Evolutionary conservation across 2,888 invertebrate species (phyloP).

Genomic region (Auanema sp.): DNA sequence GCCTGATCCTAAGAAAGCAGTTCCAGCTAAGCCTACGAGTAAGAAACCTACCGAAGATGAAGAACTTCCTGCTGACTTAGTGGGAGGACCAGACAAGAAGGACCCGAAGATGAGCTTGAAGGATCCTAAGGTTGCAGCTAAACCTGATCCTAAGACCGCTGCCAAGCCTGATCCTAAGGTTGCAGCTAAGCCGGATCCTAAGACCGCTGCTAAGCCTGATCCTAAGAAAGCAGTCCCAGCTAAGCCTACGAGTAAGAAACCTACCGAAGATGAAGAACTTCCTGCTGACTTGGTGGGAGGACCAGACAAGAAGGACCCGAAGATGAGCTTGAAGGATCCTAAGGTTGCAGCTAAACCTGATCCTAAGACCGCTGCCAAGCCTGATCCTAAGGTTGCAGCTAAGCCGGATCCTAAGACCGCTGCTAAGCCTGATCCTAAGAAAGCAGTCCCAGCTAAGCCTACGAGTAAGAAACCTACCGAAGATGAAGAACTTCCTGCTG

Average conservation of each 20-base stretch:
- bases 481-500: constrained; percentile 25
- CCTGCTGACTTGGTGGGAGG: constrained; percentile 23
- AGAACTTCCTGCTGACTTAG: constrained; percentile 22
- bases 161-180: background rate
- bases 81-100: constrained; percentile 18
- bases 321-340: background rate
- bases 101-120: background rate
- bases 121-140: background rate
- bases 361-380: constrained; percentile 10
- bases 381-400: background rate
- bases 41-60: constrained; percentile 22
- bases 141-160: constrained; percentile 1
- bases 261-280: constrained; percentile 23
- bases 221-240: too few species aligned
- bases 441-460: constrained; percentile 1
- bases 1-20: constrained; percentile 7
- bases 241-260: background rate
- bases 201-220: constrained; percentile 2
- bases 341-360: constrained; percentile 16
- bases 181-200: constrained; percentile 7
- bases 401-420: constrained; percentile 7
- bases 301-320: constrained; percentile 12
- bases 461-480: constrained; percentile 11
- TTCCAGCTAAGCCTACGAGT: background rate
- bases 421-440: background rate